Evolutionary conservation across 2,888 invertebrate species (phyloP), one percentile per base, ranked within the genome.

Genomic region (Callosobruchus maculatus): DNA sequence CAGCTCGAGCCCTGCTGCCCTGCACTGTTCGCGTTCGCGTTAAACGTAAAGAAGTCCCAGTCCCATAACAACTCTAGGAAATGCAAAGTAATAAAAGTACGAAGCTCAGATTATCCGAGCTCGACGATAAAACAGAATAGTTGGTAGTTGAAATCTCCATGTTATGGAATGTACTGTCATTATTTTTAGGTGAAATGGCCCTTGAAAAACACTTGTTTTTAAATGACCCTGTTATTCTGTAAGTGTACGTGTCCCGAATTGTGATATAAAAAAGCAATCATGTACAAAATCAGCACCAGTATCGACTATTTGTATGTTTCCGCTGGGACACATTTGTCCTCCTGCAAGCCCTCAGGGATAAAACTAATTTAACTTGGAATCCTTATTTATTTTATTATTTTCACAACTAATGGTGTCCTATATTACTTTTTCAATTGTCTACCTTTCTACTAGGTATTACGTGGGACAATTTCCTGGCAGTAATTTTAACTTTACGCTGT

Each of bases 361-460:
- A 84, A 87, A 87, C 87, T 87, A 86, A 86, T 87, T 87, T 86
- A 87, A 87, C 87, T 87, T 87, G 83, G 85, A 87, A 86, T 86
- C 86, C 86, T 86, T 87, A 87, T 87, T 87, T 87, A 87, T 87
- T 87, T 86, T 86, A 86, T 87, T 86, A 86, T 84, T 81, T 83
- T 84, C 81, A 84, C 84, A 85, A 85, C 83, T 86, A 87, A 87
- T 86, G 85, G 85, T 84, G 83, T 85, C 49, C 49, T 49, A 18
- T 13, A 49, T 49, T 49, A 49, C 49, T 49, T 49, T 49, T 49
- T 49, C 49, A 49, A 49, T 49, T 49, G 49, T 49, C 49, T 49
- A 49, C 49, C 18, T 49, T 49, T 49, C 13, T 49, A 49, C 49
- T 13, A n/a, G n/a, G n/a, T n/a, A 18, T 49, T 49, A 18, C 49